phyloP scores from a whole-genome alignment of 2,113 vertebrate genomes.

The Rafetus swinhoei region DNA sequence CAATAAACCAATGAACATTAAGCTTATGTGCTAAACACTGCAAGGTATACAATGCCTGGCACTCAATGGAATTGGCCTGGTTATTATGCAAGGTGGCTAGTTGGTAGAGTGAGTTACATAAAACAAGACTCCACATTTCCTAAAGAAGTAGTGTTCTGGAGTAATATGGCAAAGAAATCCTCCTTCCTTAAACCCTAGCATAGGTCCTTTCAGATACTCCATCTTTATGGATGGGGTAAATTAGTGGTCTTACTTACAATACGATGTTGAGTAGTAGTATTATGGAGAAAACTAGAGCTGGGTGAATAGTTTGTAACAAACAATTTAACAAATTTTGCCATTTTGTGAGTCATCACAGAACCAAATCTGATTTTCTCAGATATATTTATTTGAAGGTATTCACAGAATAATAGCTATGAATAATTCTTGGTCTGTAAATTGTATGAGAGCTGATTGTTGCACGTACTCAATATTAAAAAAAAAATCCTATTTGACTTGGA shows the following conservation, averaged over 20 bases:
- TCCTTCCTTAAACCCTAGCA: not conserved
- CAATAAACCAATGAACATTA: not conserved
- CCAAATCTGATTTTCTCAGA: conserved; percentile 17
- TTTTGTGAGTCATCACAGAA: not conserved
- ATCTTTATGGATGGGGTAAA: not conserved
- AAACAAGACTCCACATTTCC: fast-evolving
- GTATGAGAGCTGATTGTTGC: not conserved
- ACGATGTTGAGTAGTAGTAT: not conserved
- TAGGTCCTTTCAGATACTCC: not conserved
- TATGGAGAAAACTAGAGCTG: not conserved
- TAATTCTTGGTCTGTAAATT: not conserved
- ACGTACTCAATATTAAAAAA: not conserved
- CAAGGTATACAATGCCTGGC: not conserved
- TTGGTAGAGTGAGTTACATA: not conserved
- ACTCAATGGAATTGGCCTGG: fast-evolving
- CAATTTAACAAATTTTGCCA: conserved; percentile 29
- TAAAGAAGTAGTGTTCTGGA: not conserved
- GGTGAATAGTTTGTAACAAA: not conserved
- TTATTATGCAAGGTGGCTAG: not conserved
- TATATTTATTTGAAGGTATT: conserved; percentile 38
- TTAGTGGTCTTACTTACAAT: not conserved
- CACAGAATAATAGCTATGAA: conserved; percentile 8
- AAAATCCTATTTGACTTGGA: conserved; percentile 19
- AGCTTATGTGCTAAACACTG: not conserved
- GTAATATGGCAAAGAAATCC: not conserved